Base-by-base conservation (phyloP, 2,888 invertebrate species). In the Nycteola revayana region DNA sequence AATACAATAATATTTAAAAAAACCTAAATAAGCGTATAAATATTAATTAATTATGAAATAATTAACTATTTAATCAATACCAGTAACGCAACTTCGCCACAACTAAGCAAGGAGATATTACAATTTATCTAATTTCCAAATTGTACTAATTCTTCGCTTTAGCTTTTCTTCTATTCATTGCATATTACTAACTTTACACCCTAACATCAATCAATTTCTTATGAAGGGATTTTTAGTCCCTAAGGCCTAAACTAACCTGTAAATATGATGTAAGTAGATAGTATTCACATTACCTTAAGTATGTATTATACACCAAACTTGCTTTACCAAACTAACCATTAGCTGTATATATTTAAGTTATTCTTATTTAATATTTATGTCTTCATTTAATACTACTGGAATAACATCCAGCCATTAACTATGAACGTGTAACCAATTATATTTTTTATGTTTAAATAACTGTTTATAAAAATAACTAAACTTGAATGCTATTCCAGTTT, bases 281-380 rank as follows among this genome's bases (percentile, higher is more conserved):
- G 44, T 37, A 41, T 37, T 43, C 29, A 42, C 42, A 47, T 40
- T 46, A 44, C 45, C 35, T 32, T 35, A 27, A 5, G 10, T 56
- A 55, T 57, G 58, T 57, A 57, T 57, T 49, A 57, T 57, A 57
- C 58, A 57, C 57, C 31, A 30, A 46, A 37, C 28, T 40, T 45
- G 58, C 57, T 58, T 53, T 37, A 41, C 29, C 11, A 3, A 49
- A 28, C 21, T 47, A 42, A 25, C 21, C 32, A 29, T 41, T 32
- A 32, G 38, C 53, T 36, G 37, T 40, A 23, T 38, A 39, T 36
- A 7, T 45, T 38, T 57, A 54, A 54, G 49, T 28, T 44, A 30
- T 37, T 26, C 32, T 25, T 30, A 35, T n/a, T 22, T 17, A 24
- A 9, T 10, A 30, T 38, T 32, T 33, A 27, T 23, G 10, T 41